Conservation (phyloP, 2,888 invertebrate species). For the Dichetophora obliterata region DNA sequence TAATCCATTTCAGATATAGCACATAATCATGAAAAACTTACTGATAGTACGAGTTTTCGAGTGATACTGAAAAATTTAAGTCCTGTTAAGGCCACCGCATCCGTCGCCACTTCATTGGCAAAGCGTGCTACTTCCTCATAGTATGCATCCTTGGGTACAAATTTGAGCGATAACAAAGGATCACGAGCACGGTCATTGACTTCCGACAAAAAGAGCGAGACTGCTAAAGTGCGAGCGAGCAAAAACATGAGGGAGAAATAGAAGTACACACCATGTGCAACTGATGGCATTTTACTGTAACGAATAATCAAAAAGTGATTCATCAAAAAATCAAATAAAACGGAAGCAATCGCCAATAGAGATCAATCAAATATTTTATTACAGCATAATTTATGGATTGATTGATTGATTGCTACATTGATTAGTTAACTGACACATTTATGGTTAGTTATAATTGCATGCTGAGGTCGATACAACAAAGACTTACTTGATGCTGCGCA, state of each 20-base stretch:
- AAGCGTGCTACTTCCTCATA: conserved; percentile 68
- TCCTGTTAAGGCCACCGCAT: conserved; percentile 63
- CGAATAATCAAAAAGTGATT: neutral
- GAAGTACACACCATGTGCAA: conserved; percentile 71
- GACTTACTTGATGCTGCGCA: conserved; percentile 71
- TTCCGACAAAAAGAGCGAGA: conserved; percentile 72
- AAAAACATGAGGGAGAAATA: conserved; percentile 73
- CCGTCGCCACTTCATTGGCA: conserved; percentile 59
- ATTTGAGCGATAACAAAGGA: conserved; percentile 66
- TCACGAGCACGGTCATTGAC: conserved; percentile 72
- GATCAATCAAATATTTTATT: neutral
- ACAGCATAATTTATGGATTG: neutral
- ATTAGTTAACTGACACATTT: neutral
- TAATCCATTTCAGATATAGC: too few species aligned
- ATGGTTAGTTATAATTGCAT: neutral
- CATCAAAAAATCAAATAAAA: neutral
- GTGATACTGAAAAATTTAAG: conserved; percentile 66
- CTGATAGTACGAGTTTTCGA: conserved; percentile 63
- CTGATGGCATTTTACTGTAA: conserved; percentile 64
- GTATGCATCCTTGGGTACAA: conserved; percentile 68
- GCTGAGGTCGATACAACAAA: too few species aligned
- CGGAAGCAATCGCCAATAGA: neutral
- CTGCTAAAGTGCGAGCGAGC: conserved; percentile 71
- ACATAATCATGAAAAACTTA: conserved; percentile 45
- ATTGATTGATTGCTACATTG: neutral